Evolutionary conservation across 2,888 invertebrate genomes (phyloP), one percentile per base, ranked within the genome.

Genomic region (Troglohyphantes excavatus): DNA sequence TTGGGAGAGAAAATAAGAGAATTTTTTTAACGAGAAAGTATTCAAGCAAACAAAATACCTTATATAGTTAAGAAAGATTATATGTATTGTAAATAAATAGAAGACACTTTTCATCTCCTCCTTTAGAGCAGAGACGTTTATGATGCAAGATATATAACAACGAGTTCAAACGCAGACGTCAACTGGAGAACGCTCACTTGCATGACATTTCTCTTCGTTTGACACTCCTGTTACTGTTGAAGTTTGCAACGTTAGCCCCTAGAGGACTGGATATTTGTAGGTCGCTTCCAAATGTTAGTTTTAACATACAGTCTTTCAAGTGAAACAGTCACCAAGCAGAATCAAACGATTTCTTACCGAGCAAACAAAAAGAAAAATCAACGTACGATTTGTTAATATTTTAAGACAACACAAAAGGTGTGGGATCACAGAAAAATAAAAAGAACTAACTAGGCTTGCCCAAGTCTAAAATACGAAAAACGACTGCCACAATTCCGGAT

Each of bases 241-340:
- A 90, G 84, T 84, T 90, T 89, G 75, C 27, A 68, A 86, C 81
- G 67, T 87, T 90, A 90, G 89, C 76, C 27, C 70, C 63, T 90
- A 73, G 83, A 84, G 53, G 82, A 84, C 78, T 70, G 72, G 78
- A 78, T 90, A 90, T 90, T 78, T 84, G 89, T 90, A 90, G 89
- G 63, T 84, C 78, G 89, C 89, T 90, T 78, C 82, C 72, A 83
- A 84, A 46, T 90, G 89, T 84, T 90, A 90, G 89, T 84, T 78
- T 84, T 78, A 84, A 70, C 65, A 61, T 87, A 65, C 87, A 84
- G 89, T 90, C 89, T 90, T 90, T 90, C 89, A 78, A 72, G 21
- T 63, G 33, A 59, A 70, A 81, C 19, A 39, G 19, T 26, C 27
- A 53, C 33, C 65, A 83, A 81, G 63, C 59, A 67, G 67, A 88